Percentiles rank a stretch among this genome's conserved stretches.
phyloP scores from a whole-genome alignment of 2,797 vertebrate genomes.

The Picus viridis region DNA sequence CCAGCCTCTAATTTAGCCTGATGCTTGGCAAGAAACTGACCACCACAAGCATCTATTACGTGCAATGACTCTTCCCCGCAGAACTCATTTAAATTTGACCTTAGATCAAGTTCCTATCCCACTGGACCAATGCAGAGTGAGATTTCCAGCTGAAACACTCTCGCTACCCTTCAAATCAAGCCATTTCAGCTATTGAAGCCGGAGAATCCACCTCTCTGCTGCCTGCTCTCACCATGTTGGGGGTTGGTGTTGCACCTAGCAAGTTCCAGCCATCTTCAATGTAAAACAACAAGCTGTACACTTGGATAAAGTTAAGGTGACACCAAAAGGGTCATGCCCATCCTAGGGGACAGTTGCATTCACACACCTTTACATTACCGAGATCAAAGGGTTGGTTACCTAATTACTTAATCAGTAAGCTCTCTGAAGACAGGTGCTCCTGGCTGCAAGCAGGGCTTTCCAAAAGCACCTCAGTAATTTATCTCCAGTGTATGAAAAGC shows the following conservation, averaged over 20 bases:
- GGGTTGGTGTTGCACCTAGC: background rate
- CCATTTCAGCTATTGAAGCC: background rate
- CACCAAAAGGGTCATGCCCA: background rate
- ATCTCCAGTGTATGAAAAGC: background rate
- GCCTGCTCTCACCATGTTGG: background rate
- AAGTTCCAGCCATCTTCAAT: background rate
- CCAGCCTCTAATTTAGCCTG: background rate
- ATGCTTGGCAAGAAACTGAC: background rate
- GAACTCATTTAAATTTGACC: background rate
- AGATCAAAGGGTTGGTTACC: background rate
- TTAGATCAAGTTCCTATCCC: background rate
- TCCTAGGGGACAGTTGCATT: background rate
- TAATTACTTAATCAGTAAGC: slow-evolving; percentile 12
- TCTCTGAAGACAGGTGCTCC: background rate
- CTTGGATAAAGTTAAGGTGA: background rate
- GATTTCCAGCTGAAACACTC: background rate
- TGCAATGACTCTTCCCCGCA: background rate
- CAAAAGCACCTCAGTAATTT: background rate
- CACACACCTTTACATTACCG: background rate
- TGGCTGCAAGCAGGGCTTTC: background rate
- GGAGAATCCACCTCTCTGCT: background rate
- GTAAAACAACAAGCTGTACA: background rate
- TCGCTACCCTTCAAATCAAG: background rate
- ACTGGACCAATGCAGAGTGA: background rate
- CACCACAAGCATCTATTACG: rapidly evolving